Percentiles rank a stretch among this genome's conserved stretches.
Evolutionary conservation across 2,888 invertebrate species (phyloP).

Genomic region (Cheiracanthium punctorium): DNA sequence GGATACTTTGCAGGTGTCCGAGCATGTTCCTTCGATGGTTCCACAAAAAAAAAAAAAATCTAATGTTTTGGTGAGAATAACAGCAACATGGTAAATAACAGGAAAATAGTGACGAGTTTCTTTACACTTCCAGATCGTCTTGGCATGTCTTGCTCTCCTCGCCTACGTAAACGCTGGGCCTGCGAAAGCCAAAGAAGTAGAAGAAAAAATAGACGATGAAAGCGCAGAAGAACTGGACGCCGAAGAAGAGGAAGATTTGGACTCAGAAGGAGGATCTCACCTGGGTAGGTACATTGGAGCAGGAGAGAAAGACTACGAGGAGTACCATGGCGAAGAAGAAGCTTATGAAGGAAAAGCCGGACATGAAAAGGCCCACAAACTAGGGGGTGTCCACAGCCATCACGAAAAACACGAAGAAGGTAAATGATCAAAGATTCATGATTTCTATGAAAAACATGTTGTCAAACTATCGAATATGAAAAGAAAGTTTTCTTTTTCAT

Average conservation of each 20-base stretch:
- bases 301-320: constrained; percentile 43
- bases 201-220: constrained; percentile 27
- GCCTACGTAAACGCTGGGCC: constrained; percentile 31
- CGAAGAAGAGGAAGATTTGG: constrained; percentile 38
- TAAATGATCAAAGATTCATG: background rate
- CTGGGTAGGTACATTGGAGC: constrained; percentile 44
- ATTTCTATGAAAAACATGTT: too few relatives aligned
- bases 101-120: too few relatives aligned
- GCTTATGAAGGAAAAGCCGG: constrained; percentile 52
- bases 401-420: constrained; percentile 51
- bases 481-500: too few relatives aligned
- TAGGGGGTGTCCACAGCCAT: constrained; percentile 29
- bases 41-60: too few relatives aligned
- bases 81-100: too few relatives aligned
- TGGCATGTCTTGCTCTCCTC: constrained; percentile 23
- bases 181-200: constrained; percentile 26
- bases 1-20: too few relatives aligned
- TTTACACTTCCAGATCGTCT: constrained; percentile 29
- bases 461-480: too few relatives aligned
- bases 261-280: constrained; percentile 45
- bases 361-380: constrained; percentile 56
- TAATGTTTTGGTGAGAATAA: too few relatives aligned
- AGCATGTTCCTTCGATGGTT: too few relatives aligned
- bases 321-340: constrained; percentile 46
- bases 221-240: constrained; percentile 25